These are phyloP conservation scores for Clarias gariepinus DNA, from an alignment of 2,113 vertebrate genomes.

Conservation along the genomic window DNA sequence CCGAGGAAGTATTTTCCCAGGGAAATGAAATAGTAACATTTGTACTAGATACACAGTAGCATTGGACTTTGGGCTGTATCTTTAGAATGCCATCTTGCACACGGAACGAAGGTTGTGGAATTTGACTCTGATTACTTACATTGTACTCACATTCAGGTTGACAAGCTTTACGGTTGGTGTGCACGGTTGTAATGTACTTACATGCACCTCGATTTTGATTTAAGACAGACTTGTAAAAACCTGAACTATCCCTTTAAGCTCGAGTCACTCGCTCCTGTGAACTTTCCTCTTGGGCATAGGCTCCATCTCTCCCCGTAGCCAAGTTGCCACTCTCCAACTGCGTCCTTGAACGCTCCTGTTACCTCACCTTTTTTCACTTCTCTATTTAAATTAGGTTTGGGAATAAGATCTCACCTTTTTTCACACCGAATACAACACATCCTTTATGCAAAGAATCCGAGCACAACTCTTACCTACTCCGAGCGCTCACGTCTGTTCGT, in stretches of 20 bases:
- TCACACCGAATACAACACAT: constrained; percentile 10
- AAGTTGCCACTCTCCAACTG: constrained; percentile 19
- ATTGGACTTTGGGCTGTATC: too few relatives aligned
- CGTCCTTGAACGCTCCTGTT: constrained; percentile 16
- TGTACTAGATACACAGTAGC: too few relatives aligned
- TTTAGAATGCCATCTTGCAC: too few relatives aligned
- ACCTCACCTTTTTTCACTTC: constrained; percentile 28
- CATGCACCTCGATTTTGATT: too few relatives aligned
- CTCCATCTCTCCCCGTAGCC: constrained; percentile 14
- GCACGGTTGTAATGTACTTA: too few relatives aligned
- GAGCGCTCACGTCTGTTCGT: neutral
- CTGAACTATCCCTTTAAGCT: constrained; percentile 16
- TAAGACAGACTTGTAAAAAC: too few relatives aligned
- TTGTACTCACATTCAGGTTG: too few relatives aligned
- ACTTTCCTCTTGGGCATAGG: constrained; percentile 27
- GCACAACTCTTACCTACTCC: neutral
- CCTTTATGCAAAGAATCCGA: constrained; percentile 25
- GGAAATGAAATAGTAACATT: too few relatives aligned
- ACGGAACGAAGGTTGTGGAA: too few relatives aligned
- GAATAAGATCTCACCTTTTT: constrained; percentile 14
- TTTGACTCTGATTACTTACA: too few relatives aligned
- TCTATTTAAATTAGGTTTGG: constrained; percentile 19
- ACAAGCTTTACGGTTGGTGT: too few relatives aligned
- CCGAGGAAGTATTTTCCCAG: too few relatives aligned
- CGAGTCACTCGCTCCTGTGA: constrained; percentile 13